These are phyloP conservation scores for Diabrotica virgifera DNA, from an alignment of 1,140 invertebrate genomes.

Conservation along the genomic window DNA sequence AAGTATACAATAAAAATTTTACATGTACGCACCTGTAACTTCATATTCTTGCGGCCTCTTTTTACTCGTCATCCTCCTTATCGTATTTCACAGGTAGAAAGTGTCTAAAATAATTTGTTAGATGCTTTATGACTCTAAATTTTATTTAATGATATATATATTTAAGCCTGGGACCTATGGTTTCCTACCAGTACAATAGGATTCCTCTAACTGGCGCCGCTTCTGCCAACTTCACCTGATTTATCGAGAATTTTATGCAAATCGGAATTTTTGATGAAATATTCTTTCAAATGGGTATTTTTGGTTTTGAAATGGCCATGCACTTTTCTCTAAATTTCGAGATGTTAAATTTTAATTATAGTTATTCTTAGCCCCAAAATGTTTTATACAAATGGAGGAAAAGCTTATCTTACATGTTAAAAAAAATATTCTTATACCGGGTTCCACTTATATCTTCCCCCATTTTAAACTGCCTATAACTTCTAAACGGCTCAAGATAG, in stretches of 20 bases:
- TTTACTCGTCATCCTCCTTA: conserved; percentile 2
- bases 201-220: not conserved
- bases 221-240: not conserved
- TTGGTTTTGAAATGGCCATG: too few relatives aligned
- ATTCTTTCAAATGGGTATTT: not conserved
- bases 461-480: too few relatives aligned
- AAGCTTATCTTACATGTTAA: too few relatives aligned
- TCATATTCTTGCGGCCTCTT: not conserved
- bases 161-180: not conserved
- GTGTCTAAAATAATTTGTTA: conserved; percentile 3
- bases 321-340: too few relatives aligned
- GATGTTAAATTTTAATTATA: too few relatives aligned
- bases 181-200: not conserved
- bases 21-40: not conserved
- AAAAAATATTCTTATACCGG: too few relatives aligned
- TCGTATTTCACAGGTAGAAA: conserved; percentile 2
- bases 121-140: conserved; percentile 1
- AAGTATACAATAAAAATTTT: too few relatives aligned
- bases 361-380: too few relatives aligned
- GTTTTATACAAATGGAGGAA: too few relatives aligned
- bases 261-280: not conserved
- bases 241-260: not conserved
- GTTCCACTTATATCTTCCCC: too few relatives aligned
- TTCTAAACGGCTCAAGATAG: too few relatives aligned
- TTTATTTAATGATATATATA: conserved; percentile 1